Conservation (phyloP, 2,113 vertebrate species). For the Pluvianellus socialis region DNA sequence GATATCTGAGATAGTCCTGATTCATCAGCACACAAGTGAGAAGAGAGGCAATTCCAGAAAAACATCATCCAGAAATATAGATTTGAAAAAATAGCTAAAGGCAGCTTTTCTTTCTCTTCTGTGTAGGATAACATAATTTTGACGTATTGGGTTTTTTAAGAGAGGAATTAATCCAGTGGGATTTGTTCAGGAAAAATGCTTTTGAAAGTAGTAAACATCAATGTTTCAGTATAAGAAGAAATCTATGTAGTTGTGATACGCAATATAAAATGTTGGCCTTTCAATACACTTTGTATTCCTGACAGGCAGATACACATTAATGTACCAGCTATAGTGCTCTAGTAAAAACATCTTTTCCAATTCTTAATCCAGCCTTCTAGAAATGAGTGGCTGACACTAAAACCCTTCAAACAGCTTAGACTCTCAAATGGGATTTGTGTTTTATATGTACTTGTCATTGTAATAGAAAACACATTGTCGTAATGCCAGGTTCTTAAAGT, state of each 20-base stretch:
- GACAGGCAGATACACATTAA: neutral
- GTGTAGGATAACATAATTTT: neutral
- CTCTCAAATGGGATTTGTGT: slow-evolving; percentile 53
- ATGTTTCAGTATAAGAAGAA: neutral
- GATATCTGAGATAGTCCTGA: neutral
- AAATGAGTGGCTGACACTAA: slow-evolving; percentile 56
- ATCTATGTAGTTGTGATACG: neutral
- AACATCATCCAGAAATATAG: neutral
- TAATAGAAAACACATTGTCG: slow-evolving; percentile 33
- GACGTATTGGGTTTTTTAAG: neutral
- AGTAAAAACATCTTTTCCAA: neutral
- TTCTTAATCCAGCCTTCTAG: slow-evolving; percentile 52
- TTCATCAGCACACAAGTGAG: neutral
- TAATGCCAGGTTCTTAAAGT: slow-evolving; percentile 18
- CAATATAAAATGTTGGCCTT: neutral
- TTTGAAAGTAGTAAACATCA: neutral
- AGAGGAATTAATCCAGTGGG: neutral
- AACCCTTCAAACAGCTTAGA: slow-evolving; percentile 39
- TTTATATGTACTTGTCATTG: slow-evolving; percentile 5
- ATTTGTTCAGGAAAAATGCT: neutral
- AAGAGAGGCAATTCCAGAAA: neutral
- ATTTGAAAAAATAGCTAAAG: neutral
- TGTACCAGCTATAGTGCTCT: neutral
- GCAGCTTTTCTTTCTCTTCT: neutral
- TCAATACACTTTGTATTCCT: neutral